Conservation (phyloP, 2,113 vertebrate species). For the human region DNA sequence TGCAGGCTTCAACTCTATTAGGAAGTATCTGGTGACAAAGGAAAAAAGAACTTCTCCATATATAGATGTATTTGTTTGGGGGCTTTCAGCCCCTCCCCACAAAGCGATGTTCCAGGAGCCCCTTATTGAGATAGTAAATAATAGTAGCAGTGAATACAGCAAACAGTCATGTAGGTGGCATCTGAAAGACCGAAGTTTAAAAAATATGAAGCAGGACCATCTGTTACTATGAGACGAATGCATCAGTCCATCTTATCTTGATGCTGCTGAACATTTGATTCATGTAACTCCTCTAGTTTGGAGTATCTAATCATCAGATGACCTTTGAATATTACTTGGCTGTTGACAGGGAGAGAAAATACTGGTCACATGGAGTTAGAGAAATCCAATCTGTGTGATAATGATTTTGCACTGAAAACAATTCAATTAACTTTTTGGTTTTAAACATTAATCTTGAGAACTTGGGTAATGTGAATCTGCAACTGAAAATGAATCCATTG, state of each 20-base stretch:
- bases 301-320: background rate
- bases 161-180: background rate
- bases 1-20: background rate
- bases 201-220: background rate
- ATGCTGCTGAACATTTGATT: background rate
- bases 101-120: background rate
- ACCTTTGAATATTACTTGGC: background rate
- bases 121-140: background rate
- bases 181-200: background rate
- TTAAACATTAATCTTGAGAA: background rate
- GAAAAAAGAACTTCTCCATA: background rate
- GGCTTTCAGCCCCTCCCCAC: background rate
- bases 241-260: background rate
- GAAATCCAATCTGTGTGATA: background rate
- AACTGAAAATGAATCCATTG: background rate
- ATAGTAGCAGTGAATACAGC: background rate
- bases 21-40: background rate
- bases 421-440: background rate
- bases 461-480: background rate
- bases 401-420: background rate
- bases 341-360: constrained; percentile 6
- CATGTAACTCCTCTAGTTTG: background rate
- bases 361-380: background rate
- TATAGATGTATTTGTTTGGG: background rate
- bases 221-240: background rate